A percentile compares a stretch with the other conserved stretches of the same genome.
These are phyloP conservation scores for Phalacrocorax aristotelis DNA, from an alignment of 2,113 vertebrate species.

Conservation along the genomic window DNA sequence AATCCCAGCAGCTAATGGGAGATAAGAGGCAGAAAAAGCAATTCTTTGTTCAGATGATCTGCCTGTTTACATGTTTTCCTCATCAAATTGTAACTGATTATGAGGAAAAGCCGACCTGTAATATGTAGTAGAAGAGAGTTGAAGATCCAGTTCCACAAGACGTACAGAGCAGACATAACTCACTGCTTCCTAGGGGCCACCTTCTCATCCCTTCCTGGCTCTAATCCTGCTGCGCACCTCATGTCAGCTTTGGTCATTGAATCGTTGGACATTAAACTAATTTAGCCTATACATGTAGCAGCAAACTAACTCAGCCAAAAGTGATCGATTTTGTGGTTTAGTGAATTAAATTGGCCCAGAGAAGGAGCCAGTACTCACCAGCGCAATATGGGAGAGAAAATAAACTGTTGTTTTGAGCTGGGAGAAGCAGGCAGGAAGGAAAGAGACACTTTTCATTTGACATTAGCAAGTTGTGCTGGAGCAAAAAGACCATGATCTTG, in stretches of 20 bases:
- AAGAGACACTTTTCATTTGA: neutral
- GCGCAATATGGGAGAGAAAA: neutral
- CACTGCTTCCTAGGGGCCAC: neutral
- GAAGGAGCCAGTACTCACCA: neutral
- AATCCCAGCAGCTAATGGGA: neutral
- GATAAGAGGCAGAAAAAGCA: neutral
- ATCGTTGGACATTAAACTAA: accelerated
- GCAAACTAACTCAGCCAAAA: neutral
- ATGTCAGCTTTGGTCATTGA: neutral
- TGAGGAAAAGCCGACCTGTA: neutral
- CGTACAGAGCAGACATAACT: neutral
- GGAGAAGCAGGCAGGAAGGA: neutral
- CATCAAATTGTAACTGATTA: neutral
- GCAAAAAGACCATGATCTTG: neutral
- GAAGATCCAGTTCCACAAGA: neutral
- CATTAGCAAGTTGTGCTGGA: neutral
- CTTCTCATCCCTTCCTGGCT: neutral
- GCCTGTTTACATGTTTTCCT: neutral
- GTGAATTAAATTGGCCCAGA: neutral
- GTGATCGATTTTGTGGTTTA: neutral
- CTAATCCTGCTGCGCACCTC: neutral
- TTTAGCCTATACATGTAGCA: neutral
- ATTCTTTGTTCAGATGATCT: neutral
- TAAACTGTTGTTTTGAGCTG: neutral
- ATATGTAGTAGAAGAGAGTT: neutral